Evolutionary conservation across 2,797 vertebrate species (phyloP).

Genomic region (Cephalopachus bancanus): DNA sequence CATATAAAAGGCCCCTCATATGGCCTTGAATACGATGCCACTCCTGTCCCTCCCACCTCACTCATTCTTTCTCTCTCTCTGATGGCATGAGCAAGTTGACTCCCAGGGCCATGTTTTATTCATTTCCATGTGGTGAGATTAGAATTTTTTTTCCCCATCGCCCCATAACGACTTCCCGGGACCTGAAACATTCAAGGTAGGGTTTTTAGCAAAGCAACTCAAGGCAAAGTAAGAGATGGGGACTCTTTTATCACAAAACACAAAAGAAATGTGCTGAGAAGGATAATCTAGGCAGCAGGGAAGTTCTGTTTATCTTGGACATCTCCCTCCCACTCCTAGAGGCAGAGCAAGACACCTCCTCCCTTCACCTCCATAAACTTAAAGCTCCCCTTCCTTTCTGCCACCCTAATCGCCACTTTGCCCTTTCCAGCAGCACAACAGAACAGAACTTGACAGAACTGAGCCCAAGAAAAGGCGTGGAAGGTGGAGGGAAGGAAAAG

Average conservation of each 20-base stretch:
- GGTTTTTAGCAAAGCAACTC: not conserved
- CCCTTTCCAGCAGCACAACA: not conserved
- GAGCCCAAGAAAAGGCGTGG: not conserved
- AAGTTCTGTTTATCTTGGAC: fast-evolving
- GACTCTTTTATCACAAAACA: not conserved
- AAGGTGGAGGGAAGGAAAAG: not conserved
- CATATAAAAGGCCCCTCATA: fast-evolving
- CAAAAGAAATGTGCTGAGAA: fast-evolving
- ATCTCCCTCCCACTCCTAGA: no score
- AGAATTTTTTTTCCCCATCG: not conserved
- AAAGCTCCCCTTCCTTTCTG: not conserved
- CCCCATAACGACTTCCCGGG: not conserved
- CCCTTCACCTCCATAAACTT: not conserved
- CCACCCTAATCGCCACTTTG: fast-evolving
- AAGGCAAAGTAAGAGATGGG: not conserved
- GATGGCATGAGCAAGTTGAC: not conserved
- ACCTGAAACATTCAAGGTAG: not conserved
- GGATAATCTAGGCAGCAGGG: fast-evolving
- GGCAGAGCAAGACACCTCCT: fast-evolving
- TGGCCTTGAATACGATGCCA: not conserved
- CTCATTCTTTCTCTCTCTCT: not conserved
- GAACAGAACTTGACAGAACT: not conserved
- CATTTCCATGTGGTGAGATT: not conserved
- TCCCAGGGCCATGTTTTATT: not conserved
- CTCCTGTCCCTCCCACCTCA: fast-evolving